A percentile compares a stretch with the other conserved stretches of the same genome.
These are phyloP conservation scores for Enteromius fasciolatus DNA, from an alignment of 2,797 vertebrate species.

Conservation along the genomic window DNA sequence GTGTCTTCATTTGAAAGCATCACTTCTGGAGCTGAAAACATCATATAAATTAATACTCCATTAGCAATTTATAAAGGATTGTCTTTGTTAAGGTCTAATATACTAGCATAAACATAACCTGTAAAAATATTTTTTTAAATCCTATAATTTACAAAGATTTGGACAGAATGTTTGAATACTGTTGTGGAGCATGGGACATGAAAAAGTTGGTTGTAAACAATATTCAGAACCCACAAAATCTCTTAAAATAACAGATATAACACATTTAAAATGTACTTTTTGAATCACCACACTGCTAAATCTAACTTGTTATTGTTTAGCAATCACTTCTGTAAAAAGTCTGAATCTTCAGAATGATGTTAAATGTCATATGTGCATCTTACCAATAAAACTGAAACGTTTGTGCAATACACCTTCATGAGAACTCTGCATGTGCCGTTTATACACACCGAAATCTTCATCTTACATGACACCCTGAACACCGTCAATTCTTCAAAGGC, in stretches of 20 bases:
- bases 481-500: conserved; percentile 31
- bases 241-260: background rate
- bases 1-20: background rate
- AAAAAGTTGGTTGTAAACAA: background rate
- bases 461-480: background rate
- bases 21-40: background rate
- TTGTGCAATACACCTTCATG: conserved; percentile 4
- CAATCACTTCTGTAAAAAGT: background rate
- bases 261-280: background rate
- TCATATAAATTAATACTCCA: background rate
- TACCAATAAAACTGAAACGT: background rate
- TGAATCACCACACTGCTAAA: background rate
- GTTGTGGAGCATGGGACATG: background rate
- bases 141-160: background rate
- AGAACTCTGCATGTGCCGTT: background rate
- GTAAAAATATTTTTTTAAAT: background rate
- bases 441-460: background rate
- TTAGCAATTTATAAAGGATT: background rate
- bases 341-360: background rate
- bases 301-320: background rate
- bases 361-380: background rate
- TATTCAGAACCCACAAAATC: background rate
- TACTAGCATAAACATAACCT: background rate
- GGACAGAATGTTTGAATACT: background rate
- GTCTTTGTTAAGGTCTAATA: background rate